Base-by-base conservation (phyloP, 2,797 vertebrate genomes). In the Hoplostethus mediterraneus region DNA sequence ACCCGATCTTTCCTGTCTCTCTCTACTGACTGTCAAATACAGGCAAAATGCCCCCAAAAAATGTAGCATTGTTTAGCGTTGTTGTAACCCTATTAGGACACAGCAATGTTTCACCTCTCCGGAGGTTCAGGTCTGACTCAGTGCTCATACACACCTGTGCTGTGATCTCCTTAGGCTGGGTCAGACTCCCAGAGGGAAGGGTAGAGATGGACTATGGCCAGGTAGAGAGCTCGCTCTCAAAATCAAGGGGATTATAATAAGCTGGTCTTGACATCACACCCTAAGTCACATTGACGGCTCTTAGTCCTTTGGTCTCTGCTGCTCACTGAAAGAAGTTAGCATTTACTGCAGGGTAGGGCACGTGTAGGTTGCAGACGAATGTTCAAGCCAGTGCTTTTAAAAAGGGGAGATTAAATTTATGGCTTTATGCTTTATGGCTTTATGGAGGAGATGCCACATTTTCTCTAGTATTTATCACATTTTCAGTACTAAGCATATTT, bases 81-180 rank as follows among this genome's bases (percentile, higher is more conserved):
- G 62, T 56, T 58, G 63, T 73, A 44, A 70, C 17, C 33, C 42
- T 63, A 78, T 70, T 30, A 82, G 77, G 60, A 67, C 81, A 84
- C 47, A 65, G 75, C 16, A 28, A 63, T 3, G n/a, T 56, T 86
- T 92, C 81, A 90, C 88, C 89, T 91, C 85, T 90, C 86, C 85
- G 64, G 79, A 79, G 87, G 87, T 90, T 78, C 48, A 77, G 62
- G 75, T 77, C 72, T 82, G 81, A 86, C 82, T 89, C 83, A 86
- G 81, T 66, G 53, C 74, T 82, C 78, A 85, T 40, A 69, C 76
- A 77, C 81, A 87, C 65, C 76, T 85, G 81, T 77, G 72, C 77
- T 81, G 71, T 85, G 77, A 89, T 86, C 71, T 83, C 72, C 64
- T 88, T 36, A 71, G 76, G 73, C 48, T 13, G 80, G 77, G 85